Conservation (phyloP, 2,888 invertebrate genomes). For the Temnothorax rugatulus region DNA sequence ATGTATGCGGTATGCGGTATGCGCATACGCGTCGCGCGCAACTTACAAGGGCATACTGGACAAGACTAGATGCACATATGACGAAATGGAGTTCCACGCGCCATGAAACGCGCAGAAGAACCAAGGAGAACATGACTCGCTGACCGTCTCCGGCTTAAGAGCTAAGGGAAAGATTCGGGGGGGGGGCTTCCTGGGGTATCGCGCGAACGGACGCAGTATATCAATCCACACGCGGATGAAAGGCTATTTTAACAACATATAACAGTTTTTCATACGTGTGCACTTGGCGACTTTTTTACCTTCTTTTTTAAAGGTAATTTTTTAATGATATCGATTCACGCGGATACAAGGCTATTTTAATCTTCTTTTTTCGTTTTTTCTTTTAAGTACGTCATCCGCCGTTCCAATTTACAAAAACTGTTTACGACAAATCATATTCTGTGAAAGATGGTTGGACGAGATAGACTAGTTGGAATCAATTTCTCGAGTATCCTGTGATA, state of each 20-base stretch:
- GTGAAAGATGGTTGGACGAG: neutral
- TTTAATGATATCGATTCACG: neutral
- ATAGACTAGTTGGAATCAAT: neutral
- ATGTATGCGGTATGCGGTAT: constrained; percentile 45
- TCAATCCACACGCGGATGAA: neutral
- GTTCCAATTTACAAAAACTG: neutral
- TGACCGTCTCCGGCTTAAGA: constrained; percentile 57
- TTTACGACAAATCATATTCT: neutral
- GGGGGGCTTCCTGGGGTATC: constrained; percentile 15
- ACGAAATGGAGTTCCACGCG: constrained; percentile 69
- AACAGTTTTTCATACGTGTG: too few relatives aligned
- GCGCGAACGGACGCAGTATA: constrained; percentile 17
- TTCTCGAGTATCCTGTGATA: neutral
- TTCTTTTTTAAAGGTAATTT: too few relatives aligned
- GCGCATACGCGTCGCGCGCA: constrained; percentile 65
- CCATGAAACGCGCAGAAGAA: constrained; percentile 22
- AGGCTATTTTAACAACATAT: neutral
- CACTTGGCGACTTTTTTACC: too few relatives aligned
- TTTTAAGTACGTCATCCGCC: neutral
- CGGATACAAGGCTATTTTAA: too few relatives aligned
- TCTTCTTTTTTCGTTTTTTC: neutral
- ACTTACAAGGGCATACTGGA: constrained; percentile 79
- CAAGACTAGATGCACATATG: constrained; percentile 84
- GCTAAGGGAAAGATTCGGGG: constrained; percentile 59
- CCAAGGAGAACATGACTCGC: constrained; percentile 57